Evolutionary conservation across 2,797 vertebrate species (phyloP).

Genomic region (Heliangelus exortis): DNA sequence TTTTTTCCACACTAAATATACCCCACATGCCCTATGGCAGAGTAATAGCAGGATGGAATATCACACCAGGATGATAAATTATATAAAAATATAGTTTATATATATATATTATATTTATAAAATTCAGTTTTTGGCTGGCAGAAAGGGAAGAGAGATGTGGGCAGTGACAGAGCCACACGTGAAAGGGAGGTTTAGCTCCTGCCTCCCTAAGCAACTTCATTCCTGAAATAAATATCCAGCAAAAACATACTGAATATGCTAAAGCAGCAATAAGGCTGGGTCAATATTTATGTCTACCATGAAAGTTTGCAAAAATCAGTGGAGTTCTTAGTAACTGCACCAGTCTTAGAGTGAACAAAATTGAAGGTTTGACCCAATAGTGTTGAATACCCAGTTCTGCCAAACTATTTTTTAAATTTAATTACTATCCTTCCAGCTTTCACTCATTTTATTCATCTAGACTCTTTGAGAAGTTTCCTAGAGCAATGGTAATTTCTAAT

Average conservation of each 20-base stretch:
- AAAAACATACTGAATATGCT: background rate
- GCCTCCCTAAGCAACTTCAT: background rate
- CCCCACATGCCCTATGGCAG: background rate
- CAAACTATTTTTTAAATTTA: background rate
- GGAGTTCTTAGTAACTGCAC: background rate
- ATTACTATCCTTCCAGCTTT: background rate
- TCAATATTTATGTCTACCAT: constrained; percentile 33
- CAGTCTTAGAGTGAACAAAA: constrained; percentile 30
- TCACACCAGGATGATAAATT: background rate
- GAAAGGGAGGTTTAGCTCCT: background rate
- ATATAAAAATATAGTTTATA: too few relatives aligned
- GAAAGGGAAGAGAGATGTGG: background rate
- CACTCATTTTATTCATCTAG: background rate
- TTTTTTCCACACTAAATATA: background rate
- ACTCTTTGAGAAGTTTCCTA: background rate
- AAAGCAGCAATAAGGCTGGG: background rate
- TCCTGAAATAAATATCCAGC: background rate
- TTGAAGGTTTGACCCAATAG: background rate
- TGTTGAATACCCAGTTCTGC: background rate
- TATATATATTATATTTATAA: too few relatives aligned
- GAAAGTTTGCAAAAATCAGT: constrained; percentile 41
- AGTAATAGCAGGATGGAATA: background rate
- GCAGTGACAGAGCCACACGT: background rate
- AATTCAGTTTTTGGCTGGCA: background rate
- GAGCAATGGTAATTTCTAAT: background rate